Evolutionary conservation across 2,797 vertebrate species (phyloP), one percentile per base, ranked within the genome.

Genomic region (Clamator glandarius): DNA sequence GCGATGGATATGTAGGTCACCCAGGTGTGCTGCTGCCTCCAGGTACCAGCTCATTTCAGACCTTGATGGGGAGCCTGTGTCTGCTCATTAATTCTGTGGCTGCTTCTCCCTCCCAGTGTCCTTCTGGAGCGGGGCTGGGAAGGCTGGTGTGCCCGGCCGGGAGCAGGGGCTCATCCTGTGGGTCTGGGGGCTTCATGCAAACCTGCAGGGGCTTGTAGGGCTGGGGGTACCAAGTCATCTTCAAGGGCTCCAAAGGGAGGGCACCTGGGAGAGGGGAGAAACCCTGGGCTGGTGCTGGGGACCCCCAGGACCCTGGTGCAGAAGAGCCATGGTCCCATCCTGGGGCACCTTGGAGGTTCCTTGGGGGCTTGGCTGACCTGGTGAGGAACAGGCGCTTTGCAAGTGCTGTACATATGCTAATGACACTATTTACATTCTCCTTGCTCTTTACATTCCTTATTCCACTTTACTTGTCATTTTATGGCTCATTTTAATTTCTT

Each of bases 1-100:
- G 84, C 1, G 0, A 8, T 5, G 63, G 33, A 6, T 76, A 44
- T 85, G 72, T 89, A 70, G 95, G 91, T 93, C 94, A 80, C 14
- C 75, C 93, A 70, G 93, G 91, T 74, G 89, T 77, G 83, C 46
- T 59, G 84, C 87, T 61, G 91, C 89, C 92, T 83, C 58, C 96
- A 69, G 95, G 84, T 79, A 19, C 67, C 7, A 2, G 69, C 86
- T 67, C 66, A 14, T 26, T 31, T 15, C 93, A 84, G 84, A 57
- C 86, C 67, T 8, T 48, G 77, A 4, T 35, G 54, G 66, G 85
- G 64, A 83, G 69, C 51, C 69, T 12, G 68, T 0, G 2, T 13
- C 81, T 52, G 77, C 66, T 80, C 72, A 0, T 76, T 19, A 15
- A 3, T 66, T 63, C 86, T 31, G 73, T 2, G 6, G 41, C 85